These are phyloP conservation scores for Pionites leucogaster DNA, from an alignment of 2,113 vertebrate genomes.

Conservation along the genomic window DNA sequence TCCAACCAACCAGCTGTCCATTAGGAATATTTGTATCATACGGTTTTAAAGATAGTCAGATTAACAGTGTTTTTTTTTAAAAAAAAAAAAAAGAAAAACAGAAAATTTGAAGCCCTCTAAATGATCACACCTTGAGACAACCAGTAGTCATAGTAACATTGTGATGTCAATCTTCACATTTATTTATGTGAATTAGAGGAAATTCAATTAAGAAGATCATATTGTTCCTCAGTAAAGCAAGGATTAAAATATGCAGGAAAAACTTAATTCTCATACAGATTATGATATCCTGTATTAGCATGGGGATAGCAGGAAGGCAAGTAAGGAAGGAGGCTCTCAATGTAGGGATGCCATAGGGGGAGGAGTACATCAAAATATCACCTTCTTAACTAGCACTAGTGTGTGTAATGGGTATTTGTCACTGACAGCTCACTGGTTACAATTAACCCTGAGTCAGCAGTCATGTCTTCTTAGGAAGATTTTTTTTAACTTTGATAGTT, in stretches of 20 bases:
- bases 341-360: not conserved
- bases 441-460: constrained; percentile 52
- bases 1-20: not conserved
- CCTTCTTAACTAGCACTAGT: not conserved
- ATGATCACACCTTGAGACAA: not conserved
- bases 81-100: not conserved
- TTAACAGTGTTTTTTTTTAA: not conserved
- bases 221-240: not conserved
- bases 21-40: not conserved
- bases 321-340: not conserved
- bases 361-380: not conserved
- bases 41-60: not conserved
- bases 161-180: not conserved
- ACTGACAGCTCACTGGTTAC: constrained; percentile 12
- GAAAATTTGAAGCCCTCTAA: not conserved
- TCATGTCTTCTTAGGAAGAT: constrained; percentile 3
- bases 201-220: not conserved
- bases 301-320: not conserved
- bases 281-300: not conserved
- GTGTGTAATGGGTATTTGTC: not conserved
- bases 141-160: not conserved
- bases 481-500: too few species aligned
- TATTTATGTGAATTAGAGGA: not conserved
- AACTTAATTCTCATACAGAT: not conserved
- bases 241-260: not conserved